A percentile compares a stretch with the other conserved stretches of the same genome.
Conservation (phyloP, 2,113 vertebrate species). For the Phalacrocorax aristotelis region DNA sequence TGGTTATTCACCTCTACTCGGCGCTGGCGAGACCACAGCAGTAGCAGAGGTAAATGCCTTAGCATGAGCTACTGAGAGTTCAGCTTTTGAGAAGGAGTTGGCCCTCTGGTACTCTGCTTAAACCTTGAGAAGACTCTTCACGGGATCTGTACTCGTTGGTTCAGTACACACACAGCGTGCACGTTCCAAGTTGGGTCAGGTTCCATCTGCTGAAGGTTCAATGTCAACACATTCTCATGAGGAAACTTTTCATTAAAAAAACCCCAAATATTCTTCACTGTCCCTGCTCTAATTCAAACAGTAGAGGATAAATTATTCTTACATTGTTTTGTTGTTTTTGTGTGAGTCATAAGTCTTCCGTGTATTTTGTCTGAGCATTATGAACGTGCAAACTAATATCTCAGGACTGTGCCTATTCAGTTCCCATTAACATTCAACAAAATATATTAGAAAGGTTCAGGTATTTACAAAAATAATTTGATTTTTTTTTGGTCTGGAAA, state of each 20-base stretch:
- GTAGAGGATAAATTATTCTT: background rate
- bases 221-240: background rate
- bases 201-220: background rate
- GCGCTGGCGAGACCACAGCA: background rate
- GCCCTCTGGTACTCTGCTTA: background rate
- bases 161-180: background rate
- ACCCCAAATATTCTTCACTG: background rate
- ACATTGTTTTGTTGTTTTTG: background rate
- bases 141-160: background rate
- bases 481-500: background rate
- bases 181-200: background rate
- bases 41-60: background rate
- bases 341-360: background rate
- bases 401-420: background rate
- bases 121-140: background rate
- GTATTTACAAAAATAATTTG: background rate
- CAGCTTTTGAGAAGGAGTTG: background rate
- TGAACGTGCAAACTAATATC: background rate
- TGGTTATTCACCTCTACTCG: background rate
- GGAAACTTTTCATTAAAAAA: background rate
- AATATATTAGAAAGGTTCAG: background rate
- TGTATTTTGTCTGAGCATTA: background rate
- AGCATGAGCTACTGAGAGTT: background rate
- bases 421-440: background rate
- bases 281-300: background rate